Evolutionary conservation across 1,140 invertebrate species (phyloP), one percentile per base, ranked within the genome.

Genomic region (Oryctes rhinoceros): DNA sequence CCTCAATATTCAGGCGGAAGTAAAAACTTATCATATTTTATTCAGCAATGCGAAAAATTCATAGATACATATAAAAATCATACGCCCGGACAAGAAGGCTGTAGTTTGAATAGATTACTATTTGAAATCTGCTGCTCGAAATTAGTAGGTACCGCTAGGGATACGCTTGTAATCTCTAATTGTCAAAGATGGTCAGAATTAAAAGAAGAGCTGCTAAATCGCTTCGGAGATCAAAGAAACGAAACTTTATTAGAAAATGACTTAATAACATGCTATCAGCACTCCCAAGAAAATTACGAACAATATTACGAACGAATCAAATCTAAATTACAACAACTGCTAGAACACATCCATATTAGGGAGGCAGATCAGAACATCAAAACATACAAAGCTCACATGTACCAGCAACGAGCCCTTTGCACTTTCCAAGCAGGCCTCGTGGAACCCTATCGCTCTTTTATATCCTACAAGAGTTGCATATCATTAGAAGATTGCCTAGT

Each of bases 241-340:
- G 78, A 79, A 79, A 74, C 37, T 39, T 35, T 79, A 44, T 71
- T 79, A 39, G 78, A 79, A 48, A 79, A 79, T 48, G 78, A 79
- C 24, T 39, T 71, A 4, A 30, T 74, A 9, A 79, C 37, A 1
- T 79, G 78, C 71, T 79, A 71, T 74, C 62, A 79, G n/a, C 49
- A 15, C n/a, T n/a, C n/a, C n/a, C n/a, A 53, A 53, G 3, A 11
- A 53, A n/a, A 53, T 11, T 53, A 53, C 10, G 4, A 53, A 3
- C n/a, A 11, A 53, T 53, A 53, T 53, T 53, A 15, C 13, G 49
- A 53, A 53, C 3, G 49, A 15, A 53, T 53, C 3, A 53, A 53
- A 11, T 11, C 49, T 6, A 53, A 53, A n/a, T n/a, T 53, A 48
- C 47, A 48, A 53, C 49, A 53, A 53, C n/a, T 53, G 10, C 13